A percentile compares a stretch with the other conserved stretches of the same genome.
phyloP scores from a whole-genome alignment of 2,797 vertebrate species.

The Bucorvus abyssinicus region DNA sequence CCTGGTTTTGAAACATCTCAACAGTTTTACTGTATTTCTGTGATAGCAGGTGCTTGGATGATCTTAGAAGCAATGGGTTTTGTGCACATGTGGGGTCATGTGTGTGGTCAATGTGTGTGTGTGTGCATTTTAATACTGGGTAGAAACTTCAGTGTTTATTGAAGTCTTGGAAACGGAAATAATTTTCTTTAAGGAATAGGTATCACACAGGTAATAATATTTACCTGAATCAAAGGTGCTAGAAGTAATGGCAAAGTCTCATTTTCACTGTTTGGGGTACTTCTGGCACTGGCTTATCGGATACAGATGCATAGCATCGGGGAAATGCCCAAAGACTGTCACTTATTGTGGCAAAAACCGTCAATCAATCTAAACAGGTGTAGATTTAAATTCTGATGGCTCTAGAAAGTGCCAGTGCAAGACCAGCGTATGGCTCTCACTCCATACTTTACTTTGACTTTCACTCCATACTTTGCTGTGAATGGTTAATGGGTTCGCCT shows the following conservation, averaged over 20 bases:
- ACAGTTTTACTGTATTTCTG: background rate
- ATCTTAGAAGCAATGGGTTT: background rate
- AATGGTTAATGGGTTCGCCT: background rate
- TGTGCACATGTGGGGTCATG: accelerated
- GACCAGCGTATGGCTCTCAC: background rate
- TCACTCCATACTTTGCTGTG: background rate
- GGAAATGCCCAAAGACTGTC: background rate
- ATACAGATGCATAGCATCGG: background rate
- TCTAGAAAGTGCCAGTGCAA: background rate
- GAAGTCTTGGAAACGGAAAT: background rate
- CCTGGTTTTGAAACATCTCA: background rate
- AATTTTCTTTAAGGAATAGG: background rate
- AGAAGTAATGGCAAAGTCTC: background rate
- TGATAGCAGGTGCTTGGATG: background rate
- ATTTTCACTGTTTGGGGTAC: background rate
- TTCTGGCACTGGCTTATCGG: background rate
- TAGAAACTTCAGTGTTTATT: background rate
- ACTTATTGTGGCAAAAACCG: background rate
- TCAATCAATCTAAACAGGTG: background rate
- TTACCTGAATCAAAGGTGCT: background rate
- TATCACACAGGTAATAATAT: background rate
- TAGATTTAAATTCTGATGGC: background rate
- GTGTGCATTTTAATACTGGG: background rate
- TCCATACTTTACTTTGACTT: background rate
- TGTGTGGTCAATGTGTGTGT: background rate